These are phyloP conservation scores for Schizotus pectinicornis DNA, from an alignment of 2,888 invertebrate genomes.

Conservation along the genomic window DNA sequence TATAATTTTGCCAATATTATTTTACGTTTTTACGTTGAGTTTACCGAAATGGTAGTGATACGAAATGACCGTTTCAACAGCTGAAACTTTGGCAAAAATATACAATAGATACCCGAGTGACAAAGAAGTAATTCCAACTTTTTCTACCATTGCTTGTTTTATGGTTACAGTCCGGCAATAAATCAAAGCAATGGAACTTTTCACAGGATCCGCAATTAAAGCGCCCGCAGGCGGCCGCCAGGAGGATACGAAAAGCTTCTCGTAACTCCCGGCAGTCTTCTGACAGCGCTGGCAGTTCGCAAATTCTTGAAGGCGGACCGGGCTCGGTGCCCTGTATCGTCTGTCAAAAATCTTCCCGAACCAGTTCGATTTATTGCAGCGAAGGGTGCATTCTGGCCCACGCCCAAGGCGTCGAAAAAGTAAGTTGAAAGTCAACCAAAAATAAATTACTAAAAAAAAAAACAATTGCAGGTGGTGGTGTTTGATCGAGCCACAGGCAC, in stretches of 20 bases:
- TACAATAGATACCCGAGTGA: no score
- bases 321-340: conserved; percentile 68
- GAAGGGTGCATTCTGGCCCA: conserved; percentile 86
- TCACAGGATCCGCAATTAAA: conserved; percentile 49
- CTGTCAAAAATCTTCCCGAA: conserved; percentile 76
- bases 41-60: no score
- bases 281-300: conserved; percentile 47
- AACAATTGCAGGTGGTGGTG: conserved; percentile 67
- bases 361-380: conserved; percentile 88
- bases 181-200: neutral
- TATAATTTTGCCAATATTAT: no score
- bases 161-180: neutral
- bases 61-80: no score
- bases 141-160: neutral
- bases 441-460: conserved; percentile 1
- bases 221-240: conserved; percentile 55
- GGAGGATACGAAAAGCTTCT: conserved; percentile 55
- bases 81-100: no score
- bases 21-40: no score
- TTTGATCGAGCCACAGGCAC: conserved; percentile 82
- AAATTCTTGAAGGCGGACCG: conserved; percentile 24
- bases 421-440: conserved; percentile 36
- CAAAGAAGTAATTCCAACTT: neutral
- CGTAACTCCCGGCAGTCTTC: conserved; percentile 50
- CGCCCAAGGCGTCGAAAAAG: conserved; percentile 71